A percentile compares a stretch with the other conserved stretches of the same genome.
Conservation (phyloP, 2,113 vertebrate genomes). For the Aptenodytes patagonicus region DNA sequence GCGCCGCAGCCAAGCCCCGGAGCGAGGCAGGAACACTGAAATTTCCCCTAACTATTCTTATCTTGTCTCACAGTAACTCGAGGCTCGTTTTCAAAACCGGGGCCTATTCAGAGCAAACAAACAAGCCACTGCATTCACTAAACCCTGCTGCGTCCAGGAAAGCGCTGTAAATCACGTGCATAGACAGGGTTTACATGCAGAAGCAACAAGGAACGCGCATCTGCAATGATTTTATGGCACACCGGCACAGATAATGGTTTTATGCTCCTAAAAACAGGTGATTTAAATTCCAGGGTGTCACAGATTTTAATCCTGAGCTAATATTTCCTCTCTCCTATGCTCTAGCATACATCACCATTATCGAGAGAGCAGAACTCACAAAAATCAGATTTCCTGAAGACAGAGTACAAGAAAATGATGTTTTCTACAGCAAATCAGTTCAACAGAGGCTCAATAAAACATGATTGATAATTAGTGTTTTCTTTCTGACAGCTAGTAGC, state of each 20-base stretch:
- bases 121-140: neutral
- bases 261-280: neutral
- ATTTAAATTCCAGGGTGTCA: neutral
- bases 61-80: neutral
- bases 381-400: conserved; percentile 3
- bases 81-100: neutral
- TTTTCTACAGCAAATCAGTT: neutral
- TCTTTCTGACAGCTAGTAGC: neutral
- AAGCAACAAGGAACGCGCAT: neutral
- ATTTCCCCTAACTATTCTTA: neutral
- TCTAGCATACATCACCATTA: neutral
- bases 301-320: neutral
- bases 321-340: neutral
- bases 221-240: neutral
- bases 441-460: conserved; percentile 9
- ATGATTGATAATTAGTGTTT: conserved; percentile 9
- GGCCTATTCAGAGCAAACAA: neutral
- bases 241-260: neutral
- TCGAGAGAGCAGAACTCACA: neutral
- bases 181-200: neutral
- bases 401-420: neutral
- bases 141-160: neutral
- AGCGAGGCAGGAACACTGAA: neutral
- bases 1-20: neutral
- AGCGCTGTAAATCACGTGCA: neutral